A percentile compares a stretch with the other conserved stretches of the same genome.
Evolutionary conservation across 2,888 invertebrate species (phyloP).

Genomic region (Yponomeuta malinellus): DNA sequence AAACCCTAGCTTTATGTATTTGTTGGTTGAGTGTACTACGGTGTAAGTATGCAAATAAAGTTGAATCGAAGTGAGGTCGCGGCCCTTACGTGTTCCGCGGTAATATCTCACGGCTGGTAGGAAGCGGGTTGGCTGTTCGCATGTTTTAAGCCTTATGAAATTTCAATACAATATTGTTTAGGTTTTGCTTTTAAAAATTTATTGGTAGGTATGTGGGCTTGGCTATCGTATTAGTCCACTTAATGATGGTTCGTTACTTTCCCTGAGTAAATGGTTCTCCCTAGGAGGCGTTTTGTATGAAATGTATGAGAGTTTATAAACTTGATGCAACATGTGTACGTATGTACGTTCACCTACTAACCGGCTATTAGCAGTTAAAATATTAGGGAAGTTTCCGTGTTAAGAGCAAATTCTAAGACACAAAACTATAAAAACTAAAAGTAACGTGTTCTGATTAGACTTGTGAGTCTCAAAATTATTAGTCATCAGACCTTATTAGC

Average conservation of each 20-base stretch:
- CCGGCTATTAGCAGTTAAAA: too few relatives aligned
- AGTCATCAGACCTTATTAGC: neutral
- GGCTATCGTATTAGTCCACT: neutral
- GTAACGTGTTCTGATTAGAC: neutral
- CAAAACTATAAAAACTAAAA: neutral
- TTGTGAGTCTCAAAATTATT: neutral
- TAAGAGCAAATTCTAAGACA: too few relatives aligned
- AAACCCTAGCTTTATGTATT: neutral
- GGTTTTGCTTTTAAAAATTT: conserved; percentile 12
- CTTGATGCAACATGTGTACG: too few relatives aligned
- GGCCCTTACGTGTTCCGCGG: conserved; percentile 55
- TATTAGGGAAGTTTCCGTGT: too few relatives aligned
- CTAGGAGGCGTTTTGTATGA: too few relatives aligned
- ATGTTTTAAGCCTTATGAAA: conserved; percentile 44
- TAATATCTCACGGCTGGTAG: conserved; percentile 49
- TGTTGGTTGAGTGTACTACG: neutral
- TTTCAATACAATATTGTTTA: conserved; percentile 21
- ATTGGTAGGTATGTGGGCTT: neutral
- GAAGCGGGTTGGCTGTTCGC: conserved; percentile 46
- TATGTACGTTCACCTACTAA: too few relatives aligned
- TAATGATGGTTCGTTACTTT: neutral
- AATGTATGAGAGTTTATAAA: too few relatives aligned
- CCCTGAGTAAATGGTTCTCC: too few relatives aligned
- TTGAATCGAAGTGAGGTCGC: conserved; percentile 39
- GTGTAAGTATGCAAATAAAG: conserved; percentile 48